A percentile compares a stretch with the other conserved stretches of the same genome.
phyloP scores from a whole-genome alignment of 2,113 vertebrate species.

The Ibidorhyncha struthersii region DNA sequence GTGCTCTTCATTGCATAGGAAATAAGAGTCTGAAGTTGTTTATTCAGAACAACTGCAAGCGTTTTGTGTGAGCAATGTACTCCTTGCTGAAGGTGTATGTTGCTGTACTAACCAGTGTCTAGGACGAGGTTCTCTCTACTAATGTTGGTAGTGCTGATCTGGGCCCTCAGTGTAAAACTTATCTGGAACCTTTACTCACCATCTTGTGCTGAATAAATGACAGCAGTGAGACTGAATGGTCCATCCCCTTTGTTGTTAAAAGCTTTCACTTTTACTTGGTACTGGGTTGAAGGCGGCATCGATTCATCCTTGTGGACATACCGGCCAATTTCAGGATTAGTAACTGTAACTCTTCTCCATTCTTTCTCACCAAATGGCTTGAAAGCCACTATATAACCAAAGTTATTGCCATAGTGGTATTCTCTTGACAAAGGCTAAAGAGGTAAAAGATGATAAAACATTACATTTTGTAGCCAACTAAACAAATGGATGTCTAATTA shows the following conservation, averaged over 20 bases:
- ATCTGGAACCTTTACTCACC: conserved; percentile 75
- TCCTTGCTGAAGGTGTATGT: not conserved
- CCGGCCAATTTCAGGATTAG: conserved; percentile 83
- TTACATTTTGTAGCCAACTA: not conserved
- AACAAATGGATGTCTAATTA: not conserved
- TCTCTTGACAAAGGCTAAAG: conserved; percentile 89
- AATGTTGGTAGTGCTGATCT: not conserved
- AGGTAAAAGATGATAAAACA: not conserved
- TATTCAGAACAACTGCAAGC: not conserved
- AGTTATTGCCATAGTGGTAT: conserved; percentile 93
- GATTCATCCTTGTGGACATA: conserved; percentile 92
- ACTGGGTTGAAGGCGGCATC: conserved; percentile 83
- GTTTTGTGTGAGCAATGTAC: not conserved
- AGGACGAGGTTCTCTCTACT: not conserved
- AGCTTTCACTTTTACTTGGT: conserved; percentile 95
- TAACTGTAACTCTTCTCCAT: conserved; percentile 90
- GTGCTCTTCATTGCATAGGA: not conserved
- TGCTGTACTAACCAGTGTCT: not conserved
- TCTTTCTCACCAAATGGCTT: conserved; percentile 80
- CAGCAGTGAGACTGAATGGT: conserved; percentile 87
- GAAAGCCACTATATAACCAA: conserved; percentile 95
- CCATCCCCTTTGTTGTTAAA: conserved; percentile 93
- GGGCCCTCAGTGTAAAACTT: not conserved
- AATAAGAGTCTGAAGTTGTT: not conserved
- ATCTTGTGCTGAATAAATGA: conserved; percentile 89